Base-by-base conservation (phyloP, 2,113 vertebrate species). In the Gambusia holbrooki region DNA sequence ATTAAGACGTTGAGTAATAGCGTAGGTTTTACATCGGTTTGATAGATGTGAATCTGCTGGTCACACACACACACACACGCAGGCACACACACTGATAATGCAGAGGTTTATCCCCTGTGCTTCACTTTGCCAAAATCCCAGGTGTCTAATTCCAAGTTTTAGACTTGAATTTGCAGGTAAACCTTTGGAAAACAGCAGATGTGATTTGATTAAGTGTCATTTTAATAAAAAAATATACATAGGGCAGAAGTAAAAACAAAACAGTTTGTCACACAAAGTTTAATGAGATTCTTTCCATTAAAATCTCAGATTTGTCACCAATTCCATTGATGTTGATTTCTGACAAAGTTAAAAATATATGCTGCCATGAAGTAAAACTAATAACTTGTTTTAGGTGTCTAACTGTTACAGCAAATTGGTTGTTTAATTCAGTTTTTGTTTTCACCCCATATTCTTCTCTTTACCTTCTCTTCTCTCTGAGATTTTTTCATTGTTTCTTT, bases 1-100 rank as follows among this genome's bases (percentile, higher is more conserved):
- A 68, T 80, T 65, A 65, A 73, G 48, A 64, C 29, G 15, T 25
- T 58, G 65, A 14, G 14, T 42, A 58, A 33, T 30, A 35, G 68
- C 68, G 12, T 8, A 30, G 29, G 14, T 42, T 28, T 29, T 51
- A 25, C 62, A 64, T 27, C 8, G 63, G 28, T 27, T 4, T 73
- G 61, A 63, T 42, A 8, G 2, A 51, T 65, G 62, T n/a, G 22
- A 15, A 54, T 14, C 42, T 65, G 25, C 29, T 51, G n/a, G 25
- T 54, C 11, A 17, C 17, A 28, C 33, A 27, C 8, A 40, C 14
- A 35, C 51, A 3, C 32, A 33, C 4, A 35, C 32, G 15, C 10
- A 27, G 9, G 27, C 32, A 15, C 10, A 27, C 15, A 35, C 32
- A n/a, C 32, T 12, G 3, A 28, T 3, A 28, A 13, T 58, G 19